Conservation (phyloP, 2,113 vertebrate species). For the Melospiza melodia region DNA sequence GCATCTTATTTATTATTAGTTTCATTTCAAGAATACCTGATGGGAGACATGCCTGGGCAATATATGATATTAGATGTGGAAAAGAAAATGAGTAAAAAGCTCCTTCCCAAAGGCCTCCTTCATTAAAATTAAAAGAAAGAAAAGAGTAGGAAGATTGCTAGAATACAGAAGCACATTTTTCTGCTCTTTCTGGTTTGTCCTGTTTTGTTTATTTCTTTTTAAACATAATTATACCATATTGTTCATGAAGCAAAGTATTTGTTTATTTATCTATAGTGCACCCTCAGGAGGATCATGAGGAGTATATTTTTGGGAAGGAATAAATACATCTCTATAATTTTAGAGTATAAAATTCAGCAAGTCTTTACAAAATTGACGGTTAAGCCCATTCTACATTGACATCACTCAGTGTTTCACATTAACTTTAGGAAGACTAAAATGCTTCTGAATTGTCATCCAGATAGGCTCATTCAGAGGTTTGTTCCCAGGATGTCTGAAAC, state of each 20-base stretch:
- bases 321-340: neutral
- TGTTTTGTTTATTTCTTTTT: neutral
- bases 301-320: accelerated
- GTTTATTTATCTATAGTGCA: neutral
- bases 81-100: neutral
- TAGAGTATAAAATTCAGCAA: neutral
- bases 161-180: neutral
- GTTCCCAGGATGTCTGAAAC: neutral
- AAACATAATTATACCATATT: neutral
- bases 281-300: neutral
- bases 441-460: neutral
- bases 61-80: neutral
- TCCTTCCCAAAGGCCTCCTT: neutral
- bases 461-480: neutral
- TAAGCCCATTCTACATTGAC: accelerated
- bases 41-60: neutral
- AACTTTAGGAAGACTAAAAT: neutral
- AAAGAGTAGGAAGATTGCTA: neutral
- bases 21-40: neutral
- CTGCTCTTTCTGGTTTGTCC: neutral
- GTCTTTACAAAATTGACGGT: neutral
- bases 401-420: neutral
- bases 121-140: neutral
- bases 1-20: neutral
- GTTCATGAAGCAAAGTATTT: neutral